Conservation (phyloP, 2,888 invertebrate species). For the Cerceris rybyensis region DNA sequence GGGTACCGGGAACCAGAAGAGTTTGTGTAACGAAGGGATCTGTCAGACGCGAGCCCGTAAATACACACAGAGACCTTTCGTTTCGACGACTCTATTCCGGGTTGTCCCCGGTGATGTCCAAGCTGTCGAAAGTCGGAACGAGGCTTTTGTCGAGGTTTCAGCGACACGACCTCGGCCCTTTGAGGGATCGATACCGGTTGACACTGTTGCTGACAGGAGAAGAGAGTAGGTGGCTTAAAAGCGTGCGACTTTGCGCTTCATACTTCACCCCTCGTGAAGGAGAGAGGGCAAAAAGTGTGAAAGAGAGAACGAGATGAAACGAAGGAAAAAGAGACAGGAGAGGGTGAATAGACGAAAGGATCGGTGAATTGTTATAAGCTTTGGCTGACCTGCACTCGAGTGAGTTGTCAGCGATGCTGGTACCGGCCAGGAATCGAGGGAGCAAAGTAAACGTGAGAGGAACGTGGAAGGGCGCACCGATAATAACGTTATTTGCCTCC, state of each 20-base stretch:
- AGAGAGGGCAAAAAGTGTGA: background rate
- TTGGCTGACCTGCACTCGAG: conserved; percentile 45
- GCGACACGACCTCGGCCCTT: conserved; percentile 40
- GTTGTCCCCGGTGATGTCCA: conserved; percentile 16
- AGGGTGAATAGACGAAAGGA: background rate
- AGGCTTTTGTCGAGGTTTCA: conserved; percentile 43
- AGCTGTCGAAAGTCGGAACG: conserved; percentile 1
- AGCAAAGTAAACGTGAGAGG: conserved; percentile 35
- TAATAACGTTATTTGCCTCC: conserved; percentile 44
- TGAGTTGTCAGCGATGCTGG: conserved; percentile 52
- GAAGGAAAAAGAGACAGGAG: background rate
- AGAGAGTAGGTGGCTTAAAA: conserved; percentile 24
- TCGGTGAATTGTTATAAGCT: conserved; percentile 54
- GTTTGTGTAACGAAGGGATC: conserved; percentile 32
- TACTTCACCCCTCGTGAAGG: conserved; percentile 25
- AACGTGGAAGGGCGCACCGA: conserved; percentile 43
- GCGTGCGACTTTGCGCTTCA: conserved; percentile 61
- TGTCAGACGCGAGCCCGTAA: conserved; percentile 53
- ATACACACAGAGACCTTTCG: conserved; percentile 26
- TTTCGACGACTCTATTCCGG: conserved; percentile 32
- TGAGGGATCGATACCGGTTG: conserved; percentile 46
- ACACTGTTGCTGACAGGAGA: conserved; percentile 37
- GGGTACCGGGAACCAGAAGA: background rate
- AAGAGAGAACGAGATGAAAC: background rate
- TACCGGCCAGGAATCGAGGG: conserved; percentile 30